Percentiles rank a stretch among this genome's conserved stretches.
Evolutionary conservation across 2,113 vertebrate genomes (phyloP).

Genomic region (Peromyscus polionotus): DNA sequence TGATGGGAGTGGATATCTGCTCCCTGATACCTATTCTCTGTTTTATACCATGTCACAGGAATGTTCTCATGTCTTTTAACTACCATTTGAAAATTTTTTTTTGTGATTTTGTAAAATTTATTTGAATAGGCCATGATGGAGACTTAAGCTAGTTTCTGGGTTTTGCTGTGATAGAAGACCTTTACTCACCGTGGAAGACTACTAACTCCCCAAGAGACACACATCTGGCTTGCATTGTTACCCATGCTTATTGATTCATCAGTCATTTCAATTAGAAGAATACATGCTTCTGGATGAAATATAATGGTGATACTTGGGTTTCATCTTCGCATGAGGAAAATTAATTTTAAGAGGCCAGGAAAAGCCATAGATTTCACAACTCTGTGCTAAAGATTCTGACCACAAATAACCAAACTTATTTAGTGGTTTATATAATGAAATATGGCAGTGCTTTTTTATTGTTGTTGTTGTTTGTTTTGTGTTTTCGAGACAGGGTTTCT

Average conservation of each 20-base stretch:
- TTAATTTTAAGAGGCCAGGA: neutral
- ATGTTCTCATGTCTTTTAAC: neutral
- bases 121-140: neutral
- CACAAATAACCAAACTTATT: neutral
- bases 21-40: neutral
- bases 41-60: neutral
- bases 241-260: neutral
- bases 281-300: neutral
- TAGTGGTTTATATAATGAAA: neutral
- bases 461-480: no score
- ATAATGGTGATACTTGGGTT: neutral
- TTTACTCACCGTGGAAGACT: neutral
- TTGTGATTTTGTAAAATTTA: neutral
- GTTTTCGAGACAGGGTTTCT: neutral
- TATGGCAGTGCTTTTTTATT: neutral
- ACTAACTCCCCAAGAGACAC: neutral
- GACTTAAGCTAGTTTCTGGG: constrained; percentile 56
- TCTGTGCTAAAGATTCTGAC: neutral
- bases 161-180: neutral
- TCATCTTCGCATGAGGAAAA: constrained; percentile 27
- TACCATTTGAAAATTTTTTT: constrained; percentile 1
- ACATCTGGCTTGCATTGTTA: constrained; percentile 40
- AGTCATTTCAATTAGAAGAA: constrained; percentile 34
- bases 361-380: neutral
- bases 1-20: neutral